A percentile compares a stretch with the other conserved stretches of the same genome.
These are phyloP conservation scores for Eurytoma adleriae DNA, from an alignment of 2,888 invertebrate species.

Conservation along the genomic window DNA sequence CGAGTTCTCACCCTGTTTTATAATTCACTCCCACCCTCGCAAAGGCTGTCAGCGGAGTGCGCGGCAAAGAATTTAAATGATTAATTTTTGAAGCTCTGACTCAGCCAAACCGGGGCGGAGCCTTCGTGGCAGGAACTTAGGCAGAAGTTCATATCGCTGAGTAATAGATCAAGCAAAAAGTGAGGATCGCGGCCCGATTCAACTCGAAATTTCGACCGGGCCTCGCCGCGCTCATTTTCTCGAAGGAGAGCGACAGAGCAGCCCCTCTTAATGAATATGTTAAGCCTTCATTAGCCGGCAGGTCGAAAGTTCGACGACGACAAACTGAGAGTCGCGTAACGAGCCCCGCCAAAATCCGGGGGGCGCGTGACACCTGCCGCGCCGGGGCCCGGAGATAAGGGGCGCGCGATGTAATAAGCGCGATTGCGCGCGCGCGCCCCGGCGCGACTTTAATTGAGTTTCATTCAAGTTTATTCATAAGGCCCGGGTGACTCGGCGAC, in stretches of 20 bases:
- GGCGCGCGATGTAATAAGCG: conserved; percentile 25
- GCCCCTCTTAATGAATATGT: conserved; percentile 6
- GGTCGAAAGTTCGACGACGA: not conserved
- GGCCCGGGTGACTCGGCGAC: conserved; percentile 26
- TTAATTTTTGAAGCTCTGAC: conserved; percentile 21
- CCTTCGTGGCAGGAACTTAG: not conserved
- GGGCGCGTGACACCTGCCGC: not conserved
- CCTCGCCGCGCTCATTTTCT: not conserved
- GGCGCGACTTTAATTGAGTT: conserved; percentile 42
- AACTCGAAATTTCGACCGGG: not conserved
- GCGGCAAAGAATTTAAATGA: conserved; percentile 20
- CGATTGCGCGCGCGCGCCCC: not conserved
- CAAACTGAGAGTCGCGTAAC: conserved; percentile 25
- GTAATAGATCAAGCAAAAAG: conserved; percentile 20
- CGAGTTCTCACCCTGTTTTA: not conserved
- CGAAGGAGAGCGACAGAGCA: not conserved
- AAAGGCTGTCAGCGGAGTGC: not conserved
- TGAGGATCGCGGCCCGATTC: not conserved
- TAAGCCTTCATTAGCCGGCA: conserved; percentile 21
- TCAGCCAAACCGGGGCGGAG: conserved; percentile 4
- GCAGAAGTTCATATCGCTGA: conserved; percentile 19
- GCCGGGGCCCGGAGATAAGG: not conserved
- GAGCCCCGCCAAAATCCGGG: conserved; percentile 4
- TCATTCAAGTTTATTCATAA: conserved; percentile 39
- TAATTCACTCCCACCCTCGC: not conserved